Evolutionary conservation across 2,113 vertebrate species (phyloP).

Genomic region (Dipodomys merriami): DNA sequence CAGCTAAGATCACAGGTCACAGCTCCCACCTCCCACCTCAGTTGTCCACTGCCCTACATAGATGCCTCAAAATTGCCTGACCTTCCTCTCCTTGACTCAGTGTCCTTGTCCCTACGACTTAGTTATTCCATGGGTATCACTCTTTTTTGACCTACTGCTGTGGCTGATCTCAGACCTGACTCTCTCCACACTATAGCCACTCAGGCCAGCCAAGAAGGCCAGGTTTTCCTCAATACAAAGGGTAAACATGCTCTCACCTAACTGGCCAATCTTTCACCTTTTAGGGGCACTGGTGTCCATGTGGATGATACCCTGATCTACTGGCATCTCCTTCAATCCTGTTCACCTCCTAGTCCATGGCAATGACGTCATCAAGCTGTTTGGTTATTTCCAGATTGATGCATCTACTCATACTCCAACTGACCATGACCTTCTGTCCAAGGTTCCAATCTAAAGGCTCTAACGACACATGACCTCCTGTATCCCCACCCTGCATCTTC

Average conservation of each 20-base stretch:
- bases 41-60: background rate
- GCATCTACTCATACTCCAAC: background rate
- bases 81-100: background rate
- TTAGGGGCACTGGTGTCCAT: background rate
- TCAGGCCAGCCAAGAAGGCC: too few species aligned
- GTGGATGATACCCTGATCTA: background rate
- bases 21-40: background rate
- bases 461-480: too few species aligned
- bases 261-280: accelerated
- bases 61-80: background rate
- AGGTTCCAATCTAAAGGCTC: background rate
- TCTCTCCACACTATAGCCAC: background rate
- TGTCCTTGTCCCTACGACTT: too few species aligned
- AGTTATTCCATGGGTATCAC: background rate
- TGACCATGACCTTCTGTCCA: background rate
- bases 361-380: background rate
- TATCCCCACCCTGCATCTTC: too few species aligned
- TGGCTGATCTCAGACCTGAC: background rate
- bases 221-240: background rate
- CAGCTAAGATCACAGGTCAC: background rate
- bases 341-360: background rate
- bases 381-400: background rate
- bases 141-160: background rate
- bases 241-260: too few species aligned
- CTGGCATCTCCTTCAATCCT: background rate